Evolutionary conservation across 2,888 invertebrate genomes (phyloP), one percentile per base, ranked within the genome.

Genomic region (Fragum whitleyi): DNA sequence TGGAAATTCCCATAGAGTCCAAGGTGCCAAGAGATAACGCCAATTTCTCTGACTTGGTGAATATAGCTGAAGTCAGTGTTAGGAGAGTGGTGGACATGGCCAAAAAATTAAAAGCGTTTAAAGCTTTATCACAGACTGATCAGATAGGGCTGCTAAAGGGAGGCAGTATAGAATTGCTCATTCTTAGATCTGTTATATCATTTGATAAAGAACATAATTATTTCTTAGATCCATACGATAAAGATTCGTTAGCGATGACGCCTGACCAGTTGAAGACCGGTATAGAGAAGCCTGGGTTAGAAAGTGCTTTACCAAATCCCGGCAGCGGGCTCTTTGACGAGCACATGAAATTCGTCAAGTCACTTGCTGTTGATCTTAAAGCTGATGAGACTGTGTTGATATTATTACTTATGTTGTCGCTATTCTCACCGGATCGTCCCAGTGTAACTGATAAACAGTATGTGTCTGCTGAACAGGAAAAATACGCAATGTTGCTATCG

Each of bases 101-200:
- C 29, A 96, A 96, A 91, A 95, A 95, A 89, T 94, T 93, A 79
- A 92, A 92, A 86, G 97, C 97, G 0, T 99, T 99, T 94, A 97
- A 97, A 94, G 97, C 97, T 91, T 97, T 99, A 96, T 98, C 98
- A 91, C 97, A 98, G 92, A 97, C 97, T 89, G 99, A 99, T 94
- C 98, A 99, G 95, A 96, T 97, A 78, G 96, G 96, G 29, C 94
- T 98, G 42, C 94, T 98, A n/a, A 98, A 98, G 94, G 98, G 98
- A 1, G 98, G 98, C 0, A 98, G 98, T 92, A 98, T 98, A 67
- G 99, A 99, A 94, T 97, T 99, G 96, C 97, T 99, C 96, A 97
- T 99, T 83, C 95, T 99, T 71, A 95, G 98, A 32, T 98, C 98
- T 88, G 97, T 97, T 0, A 97, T 98, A 95, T 97, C 97, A 68